Conservation (phyloP, 1,140 invertebrate genomes). For the Ladona fulva region DNA sequence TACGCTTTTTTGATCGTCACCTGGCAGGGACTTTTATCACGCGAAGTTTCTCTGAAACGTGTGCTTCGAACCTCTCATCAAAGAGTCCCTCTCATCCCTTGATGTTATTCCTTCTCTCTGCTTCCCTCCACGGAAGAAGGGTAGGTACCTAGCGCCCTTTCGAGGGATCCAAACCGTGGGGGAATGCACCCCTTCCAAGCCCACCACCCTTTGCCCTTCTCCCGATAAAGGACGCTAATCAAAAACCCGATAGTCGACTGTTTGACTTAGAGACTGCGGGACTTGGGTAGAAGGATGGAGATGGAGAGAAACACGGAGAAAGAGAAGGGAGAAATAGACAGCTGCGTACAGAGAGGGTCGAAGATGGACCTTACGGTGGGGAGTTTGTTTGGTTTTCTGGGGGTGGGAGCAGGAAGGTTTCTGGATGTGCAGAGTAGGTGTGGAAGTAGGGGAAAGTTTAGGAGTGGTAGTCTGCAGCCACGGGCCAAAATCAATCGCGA, state of each 20-base stretch:
- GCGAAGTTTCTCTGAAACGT: too few relatives aligned
- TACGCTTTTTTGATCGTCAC: too few relatives aligned
- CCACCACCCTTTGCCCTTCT: not conserved
- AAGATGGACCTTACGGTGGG: not conserved
- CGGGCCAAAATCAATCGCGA: not conserved
- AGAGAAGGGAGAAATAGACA: not conserved
- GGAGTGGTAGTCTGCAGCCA: not conserved
- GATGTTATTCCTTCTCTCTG: not conserved
- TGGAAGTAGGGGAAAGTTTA: not conserved
- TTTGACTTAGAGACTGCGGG: slow-evolving; percentile 15
- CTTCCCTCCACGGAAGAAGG: not conserved
- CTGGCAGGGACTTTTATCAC: too few relatives aligned
- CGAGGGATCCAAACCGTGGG: too few relatives aligned
- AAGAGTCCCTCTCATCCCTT: too few relatives aligned
- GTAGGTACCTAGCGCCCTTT: too few relatives aligned
- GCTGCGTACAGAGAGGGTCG: not conserved
- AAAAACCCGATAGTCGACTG: slow-evolving; percentile 15
- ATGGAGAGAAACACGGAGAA: not conserved
- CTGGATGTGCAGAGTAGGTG: not conserved
- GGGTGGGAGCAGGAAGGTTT: not conserved
- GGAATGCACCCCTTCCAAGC: not conserved
- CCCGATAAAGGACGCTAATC: slow-evolving; percentile 12
- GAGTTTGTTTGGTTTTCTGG: not conserved
- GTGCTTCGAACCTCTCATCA: too few relatives aligned
- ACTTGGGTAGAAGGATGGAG: not conserved